Evolutionary conservation across 2,888 invertebrate species (phyloP).

Genomic region (Morpho achilles): DNA sequence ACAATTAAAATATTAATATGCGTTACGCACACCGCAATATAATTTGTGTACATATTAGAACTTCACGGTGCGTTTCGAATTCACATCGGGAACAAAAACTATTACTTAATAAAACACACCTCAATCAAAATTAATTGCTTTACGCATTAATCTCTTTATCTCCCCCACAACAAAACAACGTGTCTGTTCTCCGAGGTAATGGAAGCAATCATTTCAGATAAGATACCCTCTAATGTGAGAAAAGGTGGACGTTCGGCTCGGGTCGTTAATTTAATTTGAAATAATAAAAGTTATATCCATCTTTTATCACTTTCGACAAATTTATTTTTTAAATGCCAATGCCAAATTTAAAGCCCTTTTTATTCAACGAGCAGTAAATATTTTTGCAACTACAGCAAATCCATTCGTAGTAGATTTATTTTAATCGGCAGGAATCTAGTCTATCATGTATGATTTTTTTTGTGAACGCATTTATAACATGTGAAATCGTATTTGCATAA

Average conservation of each 20-base stretch:
- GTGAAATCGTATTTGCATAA: too few relatives aligned
- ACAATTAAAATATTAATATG: slow-evolving; percentile 17
- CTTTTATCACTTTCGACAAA: slow-evolving; percentile 79
- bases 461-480: too few relatives aligned
- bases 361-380: too few relatives aligned
- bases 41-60: slow-evolving; percentile 43
- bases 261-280: slow-evolving; percentile 78
- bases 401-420: too few relatives aligned
- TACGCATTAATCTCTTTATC: slow-evolving; percentile 78
- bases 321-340: slow-evolving; percentile 76
- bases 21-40: slow-evolving; percentile 16
- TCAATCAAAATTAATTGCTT: slow-evolving; percentile 79
- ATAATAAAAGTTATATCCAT: slow-evolving; percentile 77
- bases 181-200: slow-evolving; percentile 70
- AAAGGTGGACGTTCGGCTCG: slow-evolving; percentile 69
- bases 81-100: slow-evolving; percentile 70
- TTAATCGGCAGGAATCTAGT: too few relatives aligned
- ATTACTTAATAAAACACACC: slow-evolving; percentile 76
- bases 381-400: too few relatives aligned
- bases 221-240: slow-evolving; percentile 77
- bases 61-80: slow-evolving; percentile 60
- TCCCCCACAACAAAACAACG: slow-evolving; percentile 70
- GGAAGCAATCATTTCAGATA: slow-evolving; percentile 78
- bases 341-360: too few relatives aligned
- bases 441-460: too few relatives aligned